Evolutionary conservation across 1,140 invertebrate species (phyloP).

Genomic region (Kradibia gibbosae): DNA sequence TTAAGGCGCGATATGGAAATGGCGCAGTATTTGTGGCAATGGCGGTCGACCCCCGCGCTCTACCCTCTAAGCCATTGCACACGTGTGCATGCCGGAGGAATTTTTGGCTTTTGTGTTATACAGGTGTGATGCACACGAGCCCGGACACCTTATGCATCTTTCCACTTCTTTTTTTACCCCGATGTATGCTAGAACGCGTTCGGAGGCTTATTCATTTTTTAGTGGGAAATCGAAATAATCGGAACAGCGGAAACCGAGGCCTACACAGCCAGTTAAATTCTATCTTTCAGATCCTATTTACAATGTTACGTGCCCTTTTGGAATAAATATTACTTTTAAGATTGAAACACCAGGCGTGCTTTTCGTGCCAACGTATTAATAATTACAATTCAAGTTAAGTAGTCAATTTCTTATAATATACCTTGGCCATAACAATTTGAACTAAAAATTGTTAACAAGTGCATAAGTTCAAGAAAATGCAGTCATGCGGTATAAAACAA

Average conservation of each 20-base stretch:
- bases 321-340: neutral
- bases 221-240: neutral
- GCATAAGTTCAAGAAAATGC: no score
- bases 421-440: no score
- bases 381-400: neutral
- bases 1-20: slow-evolving; percentile 14
- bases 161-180: neutral
- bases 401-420: no score
- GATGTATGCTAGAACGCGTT: neutral
- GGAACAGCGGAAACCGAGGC: neutral
- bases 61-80: neutral
- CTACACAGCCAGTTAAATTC: neutral
- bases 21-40: neutral
- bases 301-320: neutral
- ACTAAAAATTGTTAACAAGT: no score
- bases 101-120: neutral
- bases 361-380: neutral
- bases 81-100: neutral
- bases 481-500: no score
- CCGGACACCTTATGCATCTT: neutral
- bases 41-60: no score
- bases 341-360: no score
- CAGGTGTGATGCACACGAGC: neutral
- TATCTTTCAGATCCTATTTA: neutral
- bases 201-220: neutral